These are phyloP conservation scores for Branchipolynoe longqiensis DNA, from an alignment of 2,888 invertebrate genomes.

Conservation along the genomic window DNA sequence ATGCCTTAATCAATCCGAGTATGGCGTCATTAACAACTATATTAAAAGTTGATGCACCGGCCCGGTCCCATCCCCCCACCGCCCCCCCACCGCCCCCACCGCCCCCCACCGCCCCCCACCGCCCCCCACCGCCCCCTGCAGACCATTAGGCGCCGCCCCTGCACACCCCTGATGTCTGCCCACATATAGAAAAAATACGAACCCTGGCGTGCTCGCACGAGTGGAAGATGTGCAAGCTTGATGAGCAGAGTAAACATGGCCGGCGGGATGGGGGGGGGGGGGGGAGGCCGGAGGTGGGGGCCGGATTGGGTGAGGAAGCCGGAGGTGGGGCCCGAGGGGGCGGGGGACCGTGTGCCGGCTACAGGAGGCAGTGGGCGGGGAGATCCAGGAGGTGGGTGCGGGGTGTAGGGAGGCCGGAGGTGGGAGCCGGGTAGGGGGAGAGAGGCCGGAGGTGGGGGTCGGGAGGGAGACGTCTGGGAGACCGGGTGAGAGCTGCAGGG, in stretches of 20 bases:
- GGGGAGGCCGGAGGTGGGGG: too few species aligned
- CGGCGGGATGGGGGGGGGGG: too few species aligned
- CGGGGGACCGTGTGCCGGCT: too few species aligned
- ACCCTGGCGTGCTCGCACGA: conserved; percentile 35
- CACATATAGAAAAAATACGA: conserved; percentile 10
- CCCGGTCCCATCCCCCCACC: neutral
- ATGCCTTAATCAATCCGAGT: conserved; percentile 19
- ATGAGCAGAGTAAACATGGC: conserved; percentile 41
- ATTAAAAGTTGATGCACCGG: conserved; percentile 34
- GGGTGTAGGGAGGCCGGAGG: too few species aligned
- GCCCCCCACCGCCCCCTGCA: conserved; percentile 2
- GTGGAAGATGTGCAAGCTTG: conserved; percentile 28
- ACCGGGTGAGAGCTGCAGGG: too few species aligned
- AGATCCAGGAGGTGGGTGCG: too few species aligned
- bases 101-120: neutral
- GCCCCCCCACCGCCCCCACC: neutral
- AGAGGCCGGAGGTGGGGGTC: too few species aligned
- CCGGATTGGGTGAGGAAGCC: too few species aligned
- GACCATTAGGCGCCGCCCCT: conserved; percentile 18
- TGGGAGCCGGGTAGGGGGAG: too few species aligned
- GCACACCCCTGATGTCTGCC: neutral
- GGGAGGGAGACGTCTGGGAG: too few species aligned
- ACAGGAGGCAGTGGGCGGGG: too few species aligned
- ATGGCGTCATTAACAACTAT: conserved; percentile 16
- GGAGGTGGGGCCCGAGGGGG: too few species aligned